A percentile compares a stretch with the other conserved stretches of the same genome.
Evolutionary conservation across 2,113 vertebrate genomes (phyloP).

Genomic region (Dasypus novemcinctus): DNA sequence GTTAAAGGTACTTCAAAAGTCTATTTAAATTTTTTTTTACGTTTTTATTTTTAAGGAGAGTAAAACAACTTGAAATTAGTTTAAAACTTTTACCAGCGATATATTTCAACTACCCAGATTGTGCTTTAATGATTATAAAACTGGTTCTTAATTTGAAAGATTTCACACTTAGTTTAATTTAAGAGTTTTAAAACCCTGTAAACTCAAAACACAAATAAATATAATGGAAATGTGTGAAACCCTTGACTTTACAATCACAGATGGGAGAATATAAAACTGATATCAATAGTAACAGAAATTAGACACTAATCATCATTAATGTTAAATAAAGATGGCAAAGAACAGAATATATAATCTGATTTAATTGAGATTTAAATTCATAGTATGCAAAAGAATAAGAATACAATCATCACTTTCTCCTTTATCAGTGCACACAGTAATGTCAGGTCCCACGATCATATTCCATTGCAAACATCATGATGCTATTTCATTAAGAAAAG

Average conservation of each 20-base stretch:
- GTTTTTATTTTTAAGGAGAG: conserved; percentile 14
- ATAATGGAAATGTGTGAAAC: conserved; percentile 13
- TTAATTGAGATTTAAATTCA: conserved; percentile 70
- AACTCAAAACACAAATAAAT: conserved; percentile 58
- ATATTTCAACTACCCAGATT: background rate
- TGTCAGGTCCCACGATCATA: conserved; percentile 43
- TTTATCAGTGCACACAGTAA: conserved; percentile 26
- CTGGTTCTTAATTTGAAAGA: conserved; percentile 38
- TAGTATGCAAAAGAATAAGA: conserved; percentile 38
- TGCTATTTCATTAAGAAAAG: conserved; percentile 53
- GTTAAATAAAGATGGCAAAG: conserved; percentile 61
- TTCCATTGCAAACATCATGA: conserved; percentile 2
- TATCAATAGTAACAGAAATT: conserved; percentile 55
- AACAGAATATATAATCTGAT: conserved; percentile 47
- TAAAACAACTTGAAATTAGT: background rate
- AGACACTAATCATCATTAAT: conserved; percentile 57
- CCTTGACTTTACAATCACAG: conserved; percentile 19
- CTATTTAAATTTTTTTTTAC: background rate
- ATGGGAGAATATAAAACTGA: conserved; percentile 36
- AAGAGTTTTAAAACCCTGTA: conserved; percentile 18
- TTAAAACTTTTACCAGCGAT: background rate
- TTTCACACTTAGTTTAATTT: conserved; percentile 46
- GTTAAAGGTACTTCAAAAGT: background rate
- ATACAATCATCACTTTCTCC: background rate
- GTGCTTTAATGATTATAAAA: conserved; percentile 11